phyloP scores from a whole-genome alignment of 2,888 invertebrate genomes.

The Malthinus seriepunctatus region DNA sequence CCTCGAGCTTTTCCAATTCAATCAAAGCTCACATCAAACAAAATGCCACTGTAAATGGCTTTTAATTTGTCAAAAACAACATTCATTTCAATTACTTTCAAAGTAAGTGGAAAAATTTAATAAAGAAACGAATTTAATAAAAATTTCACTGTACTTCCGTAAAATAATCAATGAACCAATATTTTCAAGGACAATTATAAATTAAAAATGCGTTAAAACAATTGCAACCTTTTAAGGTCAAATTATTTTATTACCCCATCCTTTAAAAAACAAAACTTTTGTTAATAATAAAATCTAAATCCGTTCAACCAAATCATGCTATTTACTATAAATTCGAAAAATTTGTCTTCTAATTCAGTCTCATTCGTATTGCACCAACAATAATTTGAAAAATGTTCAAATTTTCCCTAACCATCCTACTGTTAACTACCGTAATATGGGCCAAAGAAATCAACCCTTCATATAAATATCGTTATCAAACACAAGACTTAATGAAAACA shows the following conservation, averaged over 20 bases:
- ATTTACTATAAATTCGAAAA: slow-evolving; percentile 18
- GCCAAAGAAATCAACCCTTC: slow-evolving; percentile 37
- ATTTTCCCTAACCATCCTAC: slow-evolving; percentile 15
- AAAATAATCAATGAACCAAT: slow-evolving; percentile 15
- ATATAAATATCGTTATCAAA: slow-evolving; percentile 50
- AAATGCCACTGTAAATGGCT: too few relatives aligned
- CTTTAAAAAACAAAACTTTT: slow-evolving; percentile 11
- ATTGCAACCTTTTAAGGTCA: slow-evolving; percentile 27
- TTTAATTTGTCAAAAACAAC: too few relatives aligned
- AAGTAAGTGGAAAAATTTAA: too few relatives aligned
- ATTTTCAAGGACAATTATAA: slow-evolving; percentile 20
- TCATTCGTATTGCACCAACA: slow-evolving; percentile 7
- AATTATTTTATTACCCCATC: slow-evolving; percentile 24
- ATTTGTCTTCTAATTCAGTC: neutral
- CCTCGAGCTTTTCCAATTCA: too few relatives aligned
- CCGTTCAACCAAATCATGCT: slow-evolving; percentile 18
- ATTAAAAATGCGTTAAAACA: slow-evolving; percentile 23
- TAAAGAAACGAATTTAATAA: too few relatives aligned
- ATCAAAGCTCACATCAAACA: too few relatives aligned
- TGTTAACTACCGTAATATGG: slow-evolving; percentile 16
- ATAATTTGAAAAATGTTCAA: slow-evolving; percentile 26
- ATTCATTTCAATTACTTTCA: too few relatives aligned
- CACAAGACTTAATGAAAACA: slow-evolving; percentile 51
- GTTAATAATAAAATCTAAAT: slow-evolving; percentile 15
- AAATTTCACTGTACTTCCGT: slow-evolving; percentile 28